phyloP scores from a whole-genome alignment of 1,140 invertebrate genomes.

The Psix sp. region DNA sequence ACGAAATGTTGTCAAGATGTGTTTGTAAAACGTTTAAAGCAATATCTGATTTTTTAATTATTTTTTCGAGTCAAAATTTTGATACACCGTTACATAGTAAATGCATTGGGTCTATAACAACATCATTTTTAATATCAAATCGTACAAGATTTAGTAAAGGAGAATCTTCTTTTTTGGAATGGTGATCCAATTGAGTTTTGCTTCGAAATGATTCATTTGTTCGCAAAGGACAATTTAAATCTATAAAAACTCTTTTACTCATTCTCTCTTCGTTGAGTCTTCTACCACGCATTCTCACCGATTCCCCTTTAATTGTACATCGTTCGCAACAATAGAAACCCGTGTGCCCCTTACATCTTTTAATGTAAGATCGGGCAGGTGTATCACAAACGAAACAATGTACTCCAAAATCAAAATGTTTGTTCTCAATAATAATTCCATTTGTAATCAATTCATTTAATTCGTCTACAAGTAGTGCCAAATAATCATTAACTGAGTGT shows the following conservation, averaged over 20 bases:
- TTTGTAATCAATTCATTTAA: constrained; percentile 15
- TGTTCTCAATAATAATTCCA: constrained; percentile 14
- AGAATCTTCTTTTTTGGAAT: constrained; percentile 7
- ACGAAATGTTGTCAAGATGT: constrained; percentile 13
- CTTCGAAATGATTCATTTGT: constrained; percentile 13
- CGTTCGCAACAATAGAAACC: constrained; percentile 3
- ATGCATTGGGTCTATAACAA: constrained; percentile 15
- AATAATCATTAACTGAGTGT: constrained; percentile 20
- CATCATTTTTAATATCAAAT: constrained; percentile 8
- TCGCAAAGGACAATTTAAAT: constrained; percentile 3
- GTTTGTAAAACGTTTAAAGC: constrained; percentile 1
- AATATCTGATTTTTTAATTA: background rate
- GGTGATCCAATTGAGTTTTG: constrained; percentile 2
- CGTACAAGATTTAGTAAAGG: constrained; percentile 5
- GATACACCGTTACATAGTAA: background rate
- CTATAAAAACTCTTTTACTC: constrained; percentile 13
- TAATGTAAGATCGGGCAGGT: constrained; percentile 24
- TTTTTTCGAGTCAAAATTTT: background rate
- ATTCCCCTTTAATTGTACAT: constrained; percentile 17
- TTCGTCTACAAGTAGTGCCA: constrained; percentile 29
- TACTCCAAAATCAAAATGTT: constrained; percentile 12
- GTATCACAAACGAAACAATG: constrained; percentile 14
- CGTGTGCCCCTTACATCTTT: constrained; percentile 21
- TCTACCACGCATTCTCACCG: constrained; percentile 4
- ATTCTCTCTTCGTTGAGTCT: background rate